These are phyloP conservation scores for Subacronicta megacephala DNA, from an alignment of 2,888 invertebrate genomes.

Conservation along the genomic window DNA sequence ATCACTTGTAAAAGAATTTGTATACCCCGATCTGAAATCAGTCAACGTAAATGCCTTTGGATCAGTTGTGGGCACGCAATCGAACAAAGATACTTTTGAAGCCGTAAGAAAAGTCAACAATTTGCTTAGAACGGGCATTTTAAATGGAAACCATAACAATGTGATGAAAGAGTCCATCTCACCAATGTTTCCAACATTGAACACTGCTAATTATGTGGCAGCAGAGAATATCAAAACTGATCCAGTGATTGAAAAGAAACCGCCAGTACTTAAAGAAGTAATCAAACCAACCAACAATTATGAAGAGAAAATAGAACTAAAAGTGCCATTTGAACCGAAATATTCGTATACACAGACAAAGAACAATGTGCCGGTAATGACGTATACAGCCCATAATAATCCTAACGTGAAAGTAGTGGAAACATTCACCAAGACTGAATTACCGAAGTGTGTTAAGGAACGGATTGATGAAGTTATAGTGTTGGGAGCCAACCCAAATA, in stretches of 20 bases:
- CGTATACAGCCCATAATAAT: slow-evolving; percentile 55
- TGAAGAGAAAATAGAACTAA: slow-evolving; percentile 23
- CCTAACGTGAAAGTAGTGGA: slow-evolving; percentile 58
- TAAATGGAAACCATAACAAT: slow-evolving; percentile 41
- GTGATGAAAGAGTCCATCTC: slow-evolving; percentile 32
- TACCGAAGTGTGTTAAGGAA: slow-evolving; percentile 55
- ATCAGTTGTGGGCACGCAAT: slow-evolving; percentile 55
- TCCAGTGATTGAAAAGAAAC: slow-evolving; percentile 4
- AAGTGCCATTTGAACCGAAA: slow-evolving; percentile 37
- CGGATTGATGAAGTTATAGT: slow-evolving; percentile 51
- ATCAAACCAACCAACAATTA: slow-evolving; percentile 13
- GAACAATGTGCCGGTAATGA: slow-evolving; percentile 52
- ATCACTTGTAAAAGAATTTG: slow-evolving; percentile 19
- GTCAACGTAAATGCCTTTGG: slow-evolving; percentile 34
- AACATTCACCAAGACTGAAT: slow-evolving; percentile 41
- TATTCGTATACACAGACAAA: slow-evolving; percentile 65
- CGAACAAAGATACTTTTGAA: slow-evolving; percentile 53
- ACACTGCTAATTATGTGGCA: not conserved
- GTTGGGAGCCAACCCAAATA: slow-evolving; percentile 15
- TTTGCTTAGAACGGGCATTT: slow-evolving; percentile 59
- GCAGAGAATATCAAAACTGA: not conserved
- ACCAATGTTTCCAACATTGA: slow-evolving; percentile 29
- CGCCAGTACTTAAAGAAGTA: slow-evolving; percentile 6
- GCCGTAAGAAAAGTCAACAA: slow-evolving; percentile 58
- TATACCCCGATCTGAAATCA: slow-evolving; percentile 21